A percentile compares a stretch with the other conserved stretches of the same genome.
Evolutionary conservation across 2,113 vertebrate species (phyloP).

Genomic region (Raja brachyura): DNA sequence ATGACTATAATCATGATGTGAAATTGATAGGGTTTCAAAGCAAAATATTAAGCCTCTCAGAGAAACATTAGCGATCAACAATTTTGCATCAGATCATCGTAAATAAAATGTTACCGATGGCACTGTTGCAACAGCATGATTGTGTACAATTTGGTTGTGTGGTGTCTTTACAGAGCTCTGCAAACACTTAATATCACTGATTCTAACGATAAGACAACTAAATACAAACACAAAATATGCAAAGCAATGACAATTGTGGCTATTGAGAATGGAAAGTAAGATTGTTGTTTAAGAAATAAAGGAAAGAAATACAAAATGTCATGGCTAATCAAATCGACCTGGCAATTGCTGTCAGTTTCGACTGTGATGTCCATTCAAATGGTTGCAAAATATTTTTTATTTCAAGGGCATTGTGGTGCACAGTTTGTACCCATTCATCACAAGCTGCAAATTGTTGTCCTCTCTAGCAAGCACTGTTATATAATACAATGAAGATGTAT

Average conservation of each 20-base stretch:
- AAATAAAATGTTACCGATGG: not conserved
- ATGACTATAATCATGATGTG: not conserved
- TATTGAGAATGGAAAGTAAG: not conserved
- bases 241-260: not conserved
- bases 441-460: constrained; percentile 15
- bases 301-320: not conserved
- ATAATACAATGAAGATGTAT: not conserved
- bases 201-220: not conserved
- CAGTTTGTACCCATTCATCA: not conserved
- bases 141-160: not conserved
- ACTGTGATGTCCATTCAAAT: not conserved
- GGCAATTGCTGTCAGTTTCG: constrained; percentile 2
- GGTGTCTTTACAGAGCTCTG: not conserved
- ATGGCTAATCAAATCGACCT: not conserved
- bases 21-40: not conserved
- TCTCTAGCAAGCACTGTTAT: not conserved
- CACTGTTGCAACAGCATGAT: not conserved
- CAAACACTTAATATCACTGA: not conserved
- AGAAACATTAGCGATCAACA: not conserved
- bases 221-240: not conserved
- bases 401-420: not conserved
- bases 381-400: not conserved
- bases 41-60: not conserved
- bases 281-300: constrained; percentile 7
- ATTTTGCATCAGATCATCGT: not conserved